A percentile compares a stretch with the other conserved stretches of the same genome.
Evolutionary conservation across 2,797 vertebrate genomes (phyloP).

Genomic region (Pyrocephalus nanus): DNA sequence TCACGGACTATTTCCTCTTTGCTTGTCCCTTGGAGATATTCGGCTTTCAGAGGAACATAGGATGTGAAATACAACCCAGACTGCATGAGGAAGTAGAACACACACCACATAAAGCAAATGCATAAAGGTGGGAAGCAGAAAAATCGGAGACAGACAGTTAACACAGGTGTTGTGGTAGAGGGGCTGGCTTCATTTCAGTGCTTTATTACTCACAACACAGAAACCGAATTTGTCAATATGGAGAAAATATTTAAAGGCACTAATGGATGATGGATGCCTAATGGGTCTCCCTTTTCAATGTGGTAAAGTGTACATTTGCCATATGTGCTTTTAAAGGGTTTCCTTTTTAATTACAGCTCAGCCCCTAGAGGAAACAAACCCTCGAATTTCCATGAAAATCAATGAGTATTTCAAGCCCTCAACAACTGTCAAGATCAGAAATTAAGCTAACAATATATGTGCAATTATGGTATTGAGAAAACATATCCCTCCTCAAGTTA

Average conservation of each 20-base stretch:
- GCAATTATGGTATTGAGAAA: neutral
- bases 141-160: neutral
- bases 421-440: conserved; percentile 28
- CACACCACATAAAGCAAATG: neutral
- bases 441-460: conserved; percentile 21
- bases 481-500: neutral
- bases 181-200: neutral
- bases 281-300: conserved; percentile 7
- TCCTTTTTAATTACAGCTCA: conserved; percentile 48
- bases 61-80: neutral
- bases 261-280: conserved; percentile 44
- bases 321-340: conserved; percentile 45
- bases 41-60: neutral
- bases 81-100: neutral
- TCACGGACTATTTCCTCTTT: neutral
- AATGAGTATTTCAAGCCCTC: conserved; percentile 30
- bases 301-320: conserved; percentile 27
- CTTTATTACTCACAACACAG: neutral
- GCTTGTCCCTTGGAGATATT: neutral
- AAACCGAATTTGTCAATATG: neutral
- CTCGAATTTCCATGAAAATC: conserved; percentile 47
- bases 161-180: neutral
- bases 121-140: neutral
- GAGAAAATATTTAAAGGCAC: conserved; percentile 30
- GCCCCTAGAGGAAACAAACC: conserved; percentile 31